Base-by-base conservation (phyloP, 2,113 vertebrate genomes). In the Andinoacara biseriatus region DNA sequence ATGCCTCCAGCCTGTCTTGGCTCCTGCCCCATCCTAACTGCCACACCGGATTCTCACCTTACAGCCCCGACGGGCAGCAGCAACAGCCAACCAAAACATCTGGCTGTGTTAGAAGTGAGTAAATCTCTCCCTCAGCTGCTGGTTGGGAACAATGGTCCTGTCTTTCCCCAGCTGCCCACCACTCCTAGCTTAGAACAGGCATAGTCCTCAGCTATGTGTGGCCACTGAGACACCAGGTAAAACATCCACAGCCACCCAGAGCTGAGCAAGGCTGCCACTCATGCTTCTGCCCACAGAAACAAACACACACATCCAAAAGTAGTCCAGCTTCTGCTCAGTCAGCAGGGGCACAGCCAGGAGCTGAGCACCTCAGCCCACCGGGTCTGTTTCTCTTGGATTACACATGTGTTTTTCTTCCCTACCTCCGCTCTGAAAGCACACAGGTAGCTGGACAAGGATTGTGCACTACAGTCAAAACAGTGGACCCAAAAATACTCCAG, bases 351-450 rank as follows among this genome's bases (percentile, higher is more conserved):
- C 81, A 78, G 76, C 84, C 90, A 84, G 74, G 83, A 85, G 80
- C 85, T 67, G 76, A 89, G 80, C 78, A 90, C 89, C 87, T 86
- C 74, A 85, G 86, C 78, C 80, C 89, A 87, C 74, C 81, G 57
- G 76, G 49, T 74, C 24, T 92, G 92, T 93, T 94, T 75, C 84
- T 93, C 60, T 93, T 93, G 93, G 94, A 93, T 38, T 52, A 29
- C 63, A 60, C 67, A 83, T 10, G 40, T 86, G 56, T 88, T 92
- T 92, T 90, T 78, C 83, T 87, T 87, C 56, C 87, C 67, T 61
- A 67, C 56, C 58, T 46, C 79, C 40, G 29, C 62, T 81, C 87
- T 81, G 52, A 90, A 89, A 83, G 92, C 87, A 87, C 84, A 77
- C 90, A 94, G 88, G 92, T 91, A 90, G 86, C 89, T 85, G 89